Evolutionary conservation across 2,888 invertebrate genomes (phyloP), one percentile per base, ranked within the genome.

Genomic region (Argyra leucocephala): DNA sequence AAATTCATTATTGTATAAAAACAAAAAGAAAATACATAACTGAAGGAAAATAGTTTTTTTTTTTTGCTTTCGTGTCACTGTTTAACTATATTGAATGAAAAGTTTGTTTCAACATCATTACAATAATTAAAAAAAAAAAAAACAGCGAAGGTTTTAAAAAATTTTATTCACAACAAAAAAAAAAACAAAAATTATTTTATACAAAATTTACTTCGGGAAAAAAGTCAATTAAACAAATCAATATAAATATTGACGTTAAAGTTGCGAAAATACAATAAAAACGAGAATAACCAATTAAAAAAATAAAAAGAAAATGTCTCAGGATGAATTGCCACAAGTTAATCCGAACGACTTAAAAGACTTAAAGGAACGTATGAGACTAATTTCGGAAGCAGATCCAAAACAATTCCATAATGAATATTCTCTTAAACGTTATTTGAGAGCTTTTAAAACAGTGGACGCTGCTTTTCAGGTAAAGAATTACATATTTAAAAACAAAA

Each of bases 371-470:
- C 83, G 89, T 62, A 88, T 89, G 88, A 85, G 85, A 78, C 74
- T 89, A 69, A 89, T 89, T 70, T 83, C 81, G 12, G 86, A 86
- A 67, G 89, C 89, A 26, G 89, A 89, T 79, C 87, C 88, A 26
- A 81, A 81, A 22, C 89, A 89, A 74, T 89, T 87, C 74, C 88
- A 89, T 72, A 89, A 89, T 76, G 89, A 89, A 65, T 88, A 83
- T 76, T 89, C 90, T 1, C 75, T 89, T 62, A 83, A 82, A 71
- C 82, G 90, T 70, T 90, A 89, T 78, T 78, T 90, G 66, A 81
- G 86, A 71, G 90, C 90, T 21, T 90, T 90, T 73, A 87, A 86
- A 79, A 86, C 84, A 57, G 85, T 86, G 61, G 90, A 90, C 76
- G 83, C 82, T 72, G 86, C 90, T 67, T 89, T 89, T 76, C 87